phyloP scores from a whole-genome alignment of 2,797 vertebrate genomes.

The Brotula barbata region DNA sequence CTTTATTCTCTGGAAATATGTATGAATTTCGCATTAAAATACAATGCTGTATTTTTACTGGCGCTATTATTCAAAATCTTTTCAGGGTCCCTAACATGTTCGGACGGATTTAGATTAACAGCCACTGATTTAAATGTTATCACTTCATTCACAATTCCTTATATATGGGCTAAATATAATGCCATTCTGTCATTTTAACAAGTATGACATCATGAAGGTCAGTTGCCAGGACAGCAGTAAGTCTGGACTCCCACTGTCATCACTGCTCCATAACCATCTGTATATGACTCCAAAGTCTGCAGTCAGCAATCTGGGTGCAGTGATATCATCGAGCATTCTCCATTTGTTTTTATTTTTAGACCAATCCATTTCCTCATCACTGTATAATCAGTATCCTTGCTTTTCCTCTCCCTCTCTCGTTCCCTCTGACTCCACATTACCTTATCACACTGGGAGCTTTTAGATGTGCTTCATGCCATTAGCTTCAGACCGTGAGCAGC shows the following conservation, averaged over 20 bases:
- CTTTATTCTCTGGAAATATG: no score
- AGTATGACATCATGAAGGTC: slow-evolving; percentile 59
- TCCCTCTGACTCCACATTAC: slow-evolving; percentile 60
- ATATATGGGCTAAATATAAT: no score
- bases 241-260: slow-evolving; percentile 45
- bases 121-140: no score
- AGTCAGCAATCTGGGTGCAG: slow-evolving; percentile 63
- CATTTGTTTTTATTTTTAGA: slow-evolving; percentile 80
- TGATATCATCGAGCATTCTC: slow-evolving; percentile 73
- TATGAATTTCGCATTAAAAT: no score
- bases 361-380: slow-evolving; percentile 70
- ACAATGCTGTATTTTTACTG: no score
- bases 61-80: no score
- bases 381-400: slow-evolving; percentile 68
- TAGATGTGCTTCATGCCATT: slow-evolving; percentile 76
- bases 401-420: slow-evolving; percentile 14
- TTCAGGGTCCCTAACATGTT: no score
- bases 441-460: slow-evolving; percentile 80
- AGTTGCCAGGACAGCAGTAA: slow-evolving; percentile 59
- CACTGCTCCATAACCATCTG: slow-evolving; percentile 60
- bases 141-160: not conserved
- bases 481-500: slow-evolving; percentile 59
- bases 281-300: slow-evolving; percentile 53
- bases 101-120: no score
- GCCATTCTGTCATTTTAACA: slow-evolving; percentile 10